phyloP scores from a whole-genome alignment of 2,113 vertebrate genomes.

The Gasterosteus aculeatus region DNA sequence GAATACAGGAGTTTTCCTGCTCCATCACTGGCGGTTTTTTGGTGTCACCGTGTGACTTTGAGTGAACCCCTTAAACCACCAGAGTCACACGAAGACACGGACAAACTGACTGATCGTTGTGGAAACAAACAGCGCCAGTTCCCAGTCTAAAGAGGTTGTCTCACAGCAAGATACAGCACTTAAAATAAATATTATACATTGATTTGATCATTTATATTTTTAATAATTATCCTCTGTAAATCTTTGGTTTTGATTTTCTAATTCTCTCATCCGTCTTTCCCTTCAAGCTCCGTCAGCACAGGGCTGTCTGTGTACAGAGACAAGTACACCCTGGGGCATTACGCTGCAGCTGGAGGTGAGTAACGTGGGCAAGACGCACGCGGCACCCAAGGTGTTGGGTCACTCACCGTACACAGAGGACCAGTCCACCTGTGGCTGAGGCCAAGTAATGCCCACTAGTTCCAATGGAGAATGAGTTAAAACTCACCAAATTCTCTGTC shows the following conservation, averaged over 20 bases:
- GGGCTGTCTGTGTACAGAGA: conserved; percentile 86
- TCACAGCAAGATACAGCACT: no score
- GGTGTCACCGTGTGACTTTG: no score
- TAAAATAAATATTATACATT: background rate
- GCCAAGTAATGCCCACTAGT: background rate
- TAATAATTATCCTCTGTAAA: background rate
- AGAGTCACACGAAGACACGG: no score
- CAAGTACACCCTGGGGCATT: conserved; percentile 83
- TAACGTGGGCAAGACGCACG: background rate
- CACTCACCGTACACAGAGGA: background rate
- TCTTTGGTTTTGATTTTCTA: background rate
- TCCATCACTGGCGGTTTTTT: no score
- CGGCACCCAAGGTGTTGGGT: no score
- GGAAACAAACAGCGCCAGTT: no score
- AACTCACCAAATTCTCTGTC: background rate
- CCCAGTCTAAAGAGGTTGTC: no score
- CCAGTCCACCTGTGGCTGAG: background rate
- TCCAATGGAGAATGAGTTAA: background rate
- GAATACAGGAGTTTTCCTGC: no score
- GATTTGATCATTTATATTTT: background rate
- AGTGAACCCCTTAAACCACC: no score
- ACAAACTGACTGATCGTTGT: no score
- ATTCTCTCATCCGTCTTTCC: background rate
- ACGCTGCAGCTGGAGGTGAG: conserved; percentile 89
- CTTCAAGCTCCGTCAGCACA: conserved; percentile 83